Base-by-base conservation (phyloP, 2,113 vertebrate species). In the Neolamprologus longior region DNA sequence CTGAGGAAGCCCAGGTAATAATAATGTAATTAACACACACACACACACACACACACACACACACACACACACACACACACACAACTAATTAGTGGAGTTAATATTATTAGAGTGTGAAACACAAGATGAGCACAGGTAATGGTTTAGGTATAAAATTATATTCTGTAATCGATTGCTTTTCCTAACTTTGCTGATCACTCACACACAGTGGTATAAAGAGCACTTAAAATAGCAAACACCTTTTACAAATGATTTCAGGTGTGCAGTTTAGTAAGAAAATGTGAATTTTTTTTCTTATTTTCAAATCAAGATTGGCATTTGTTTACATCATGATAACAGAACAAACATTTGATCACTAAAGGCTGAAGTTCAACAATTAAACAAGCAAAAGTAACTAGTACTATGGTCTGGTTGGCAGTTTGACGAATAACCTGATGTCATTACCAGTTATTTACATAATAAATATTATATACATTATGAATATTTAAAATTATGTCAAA, bases 1-100 rank as follows among this genome's bases (percentile, higher is more conserved):
- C 99, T 99, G 95, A 17, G 83, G 63, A 86, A 86, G 86, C 11
- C 31, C 6, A 2, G 3, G 37, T 73, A 80, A 91, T 86, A 84
- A 91, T 81, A 68, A 76, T 76, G 50, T 66, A 81, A 89, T 88
- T 92, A 14, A 58, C 14, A 5, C 14, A 55, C n/a, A 80, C 15
- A 33, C 50, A 50, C 47, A 19, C 47, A 50, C 47, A 8, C 40
- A 45, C 47, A 58, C 14, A 4, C 24, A 47, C n/a, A 68, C 8
- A 31, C n/a, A 58, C 14, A 5, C 17, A 54, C n/a, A 76, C 19
- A 21, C 80, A 12, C 80, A 58, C 14, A 4, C 24, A 47, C n/a
- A 68, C 8, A 31, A 4, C 3, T 24, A 40, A 3, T 33, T 50
- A 83, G 53, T 45, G 4, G 40, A 26, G 81, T 24, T 37, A 13